Base-by-base conservation (phyloP, 2,888 invertebrate genomes). In the Thereva unica region DNA sequence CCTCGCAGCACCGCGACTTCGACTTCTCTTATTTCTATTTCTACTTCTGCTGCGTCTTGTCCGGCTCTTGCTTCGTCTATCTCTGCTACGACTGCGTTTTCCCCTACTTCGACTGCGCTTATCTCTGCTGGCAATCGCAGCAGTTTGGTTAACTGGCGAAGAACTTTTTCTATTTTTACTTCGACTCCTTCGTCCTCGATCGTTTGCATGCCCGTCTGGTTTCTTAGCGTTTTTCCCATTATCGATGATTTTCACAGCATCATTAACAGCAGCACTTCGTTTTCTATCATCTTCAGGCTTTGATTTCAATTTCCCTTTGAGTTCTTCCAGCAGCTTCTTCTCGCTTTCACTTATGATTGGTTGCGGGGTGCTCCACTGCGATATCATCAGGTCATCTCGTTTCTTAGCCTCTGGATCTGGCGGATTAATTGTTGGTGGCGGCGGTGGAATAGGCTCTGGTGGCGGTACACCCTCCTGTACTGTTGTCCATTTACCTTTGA, bases 321-420 rank as follows among this genome's bases (percentile, higher is more conserved):
- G 73, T 56, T 82, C 83, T 70, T 86, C 85, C 5, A 86, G 74
- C 6, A 87, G 77, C 71, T 85, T 85, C 69, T 85, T 82, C 71
- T 87, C 86, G 56, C 80, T 83, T 4, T 85, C 85, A 65, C 83
- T 84, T 47, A 86, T 83, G 3, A 84, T 80, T 44, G 85, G 84
- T 71, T 83, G 79, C 44, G 84, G 83, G 4, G 84, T 82, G 78
- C 85, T 85, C 85, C 85, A 86, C 67, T 85, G 84, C 1, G 83
- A 80, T 23, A 85, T 73, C 37, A 83, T 75, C 74, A 83, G 76
- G 75, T 87, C 87, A 76, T 87, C 86, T 71, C 73, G 78, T 49
- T 79, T 77, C 52, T 73, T 75, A 45, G 71, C 73, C 5, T 76
- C 75, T 3, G 74, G 72, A 61, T 70, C 72, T 45, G 76, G 74